Base-by-base conservation (phyloP, 2,888 invertebrate species). In the Drosophila percnosoma region DNA sequence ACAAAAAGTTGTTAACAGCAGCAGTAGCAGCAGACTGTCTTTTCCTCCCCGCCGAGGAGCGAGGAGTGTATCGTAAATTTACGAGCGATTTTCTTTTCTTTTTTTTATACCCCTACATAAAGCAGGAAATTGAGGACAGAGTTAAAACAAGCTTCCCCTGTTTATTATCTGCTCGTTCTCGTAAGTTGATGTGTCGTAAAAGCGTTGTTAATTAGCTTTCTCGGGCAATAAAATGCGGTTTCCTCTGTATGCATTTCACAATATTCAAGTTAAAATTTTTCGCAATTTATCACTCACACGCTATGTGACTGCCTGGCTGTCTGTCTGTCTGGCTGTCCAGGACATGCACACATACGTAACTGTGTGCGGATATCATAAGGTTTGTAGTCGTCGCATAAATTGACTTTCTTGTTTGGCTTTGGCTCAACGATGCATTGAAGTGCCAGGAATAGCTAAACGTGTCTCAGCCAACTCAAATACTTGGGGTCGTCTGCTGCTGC, bases 1-100 rank as follows among this genome's bases (percentile, higher is more conserved):
- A 87, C 87, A 53, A 78, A 75, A 78, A 76, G 72, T 76, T 74
- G 75, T 81, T 83, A 74, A 45, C 45, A 45, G 21, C 45, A 89
- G 79, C 74, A 75, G 31, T 10, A 31, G 68, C 78, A 73, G 73
- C 83, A 73, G 77, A 55, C 72, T 69, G 38, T 51, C 66, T 58
- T 59, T 42, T 31, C 42, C 15, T 24, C 21, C 29, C 15, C 8
- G 24, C 4, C 7, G 1, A 13, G 8, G 10, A 49, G 11, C 11
- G 53, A 49, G 27, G 55, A 64, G 78, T 71, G 42, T 65, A 70
- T 82, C 79, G 82, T 74, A 82, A 82, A 82, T 78, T 74, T 55
- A 65, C 62, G 67, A 42, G 61, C 67, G 54, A 60, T 49, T 62
- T 42, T 57, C 38, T 40, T 38, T 18, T 24, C 27, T 42, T 33